A percentile compares a stretch with the other conserved stretches of the same genome.
These are phyloP conservation scores for Synanthedon tipuliformis DNA, from an alignment of 2,888 invertebrate species.

Conservation along the genomic window DNA sequence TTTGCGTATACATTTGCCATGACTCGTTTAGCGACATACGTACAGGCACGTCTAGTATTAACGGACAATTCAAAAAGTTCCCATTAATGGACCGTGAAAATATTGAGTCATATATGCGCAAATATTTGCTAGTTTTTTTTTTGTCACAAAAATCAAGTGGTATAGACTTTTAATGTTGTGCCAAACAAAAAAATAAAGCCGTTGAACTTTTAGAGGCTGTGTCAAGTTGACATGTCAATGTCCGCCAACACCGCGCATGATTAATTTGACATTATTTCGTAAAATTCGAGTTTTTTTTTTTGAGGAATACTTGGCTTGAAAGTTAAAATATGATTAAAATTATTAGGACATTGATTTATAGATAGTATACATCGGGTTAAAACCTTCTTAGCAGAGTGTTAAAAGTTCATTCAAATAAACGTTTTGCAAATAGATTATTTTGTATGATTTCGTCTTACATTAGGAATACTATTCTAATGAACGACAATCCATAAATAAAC, in stretches of 20 bases:
- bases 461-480: too few relatives aligned
- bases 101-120: conserved; percentile 8
- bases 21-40: background rate
- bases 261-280: conserved; percentile 20
- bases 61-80: background rate
- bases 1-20: background rate
- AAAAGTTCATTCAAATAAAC: too few relatives aligned
- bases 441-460: too few relatives aligned
- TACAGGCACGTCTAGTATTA: background rate
- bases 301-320: too few relatives aligned
- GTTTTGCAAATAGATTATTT: too few relatives aligned
- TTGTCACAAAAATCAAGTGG: conserved; percentile 3
- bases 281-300: conserved; percentile 1
- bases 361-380: background rate
- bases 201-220: conserved; percentile 14
- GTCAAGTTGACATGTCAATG: conserved; percentile 32
- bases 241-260: conserved; percentile 17
- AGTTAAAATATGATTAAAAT: too few relatives aligned
- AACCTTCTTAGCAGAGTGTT: too few relatives aligned
- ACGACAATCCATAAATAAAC: too few relatives aligned
- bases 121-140: conserved; percentile 4
- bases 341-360: conserved; percentile 14
- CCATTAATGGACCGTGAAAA: conserved; percentile 2
- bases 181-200: conserved; percentile 4
- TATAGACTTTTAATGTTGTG: conserved; percentile 4